Evolutionary conservation across 2,113 vertebrate genomes (phyloP), one percentile per base, ranked within the genome.

Genomic region (Forbesichthys agassizii): DNA sequence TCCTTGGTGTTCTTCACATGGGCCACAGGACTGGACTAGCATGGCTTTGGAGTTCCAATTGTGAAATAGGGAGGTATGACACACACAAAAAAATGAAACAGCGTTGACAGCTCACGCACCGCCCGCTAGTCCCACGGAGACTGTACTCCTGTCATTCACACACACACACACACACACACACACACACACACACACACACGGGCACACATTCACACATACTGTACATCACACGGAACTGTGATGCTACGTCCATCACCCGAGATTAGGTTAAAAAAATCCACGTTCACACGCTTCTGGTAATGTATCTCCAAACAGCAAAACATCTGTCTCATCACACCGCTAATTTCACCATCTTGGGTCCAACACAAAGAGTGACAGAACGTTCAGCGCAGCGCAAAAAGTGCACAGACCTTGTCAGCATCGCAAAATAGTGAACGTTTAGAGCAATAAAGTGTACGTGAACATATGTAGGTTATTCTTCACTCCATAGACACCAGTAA

Each of bases 31-130:
- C 36, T 42, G 36, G 36, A 42, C 36, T 42, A 42, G 36, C 7
- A 42, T 8, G 36, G 36, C 3, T 2, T 27, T 42, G 20, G 54
- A 10, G 74, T 71, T 63, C 9, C 62, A 20, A 52, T 11, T 0
- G 52, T 68, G 63, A 66, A 10, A 61, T 71, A 69, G 62, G 64
- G 51, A 67, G 61, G 58, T 74, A 74, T 64, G 73, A 20, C 14
- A 14, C 9, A 16, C 53, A 7, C 53, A 56, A 6, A 14, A 42
- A 70, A 64, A 46, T 67, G 73, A 57, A 62, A 71, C 74, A 9
- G 79, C 14, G 80, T 76, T 92, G 88, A 92, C 90, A 92, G 88
- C 86, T 92, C 82, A 84, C 89, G 88, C 83, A 74, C 82, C 52
- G 18, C 76, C 78, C 48, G 71, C 65, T 69, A 76, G 79, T 86